Evolutionary conservation across 2,797 vertebrate genomes (phyloP).

Genomic region (Neostethus bicornis): DNA sequence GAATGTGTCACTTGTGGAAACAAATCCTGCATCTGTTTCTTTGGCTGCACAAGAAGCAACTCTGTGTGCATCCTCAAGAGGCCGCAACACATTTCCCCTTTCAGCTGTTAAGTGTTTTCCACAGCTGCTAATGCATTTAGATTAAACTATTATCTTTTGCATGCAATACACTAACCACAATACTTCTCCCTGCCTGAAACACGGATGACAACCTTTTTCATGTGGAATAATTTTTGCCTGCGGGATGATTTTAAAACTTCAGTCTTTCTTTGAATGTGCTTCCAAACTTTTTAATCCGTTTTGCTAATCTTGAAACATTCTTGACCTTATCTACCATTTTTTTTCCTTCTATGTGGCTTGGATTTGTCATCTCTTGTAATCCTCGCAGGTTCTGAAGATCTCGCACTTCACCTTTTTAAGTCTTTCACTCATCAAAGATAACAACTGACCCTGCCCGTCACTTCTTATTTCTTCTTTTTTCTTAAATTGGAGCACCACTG

Average conservation of each 20-base stretch:
- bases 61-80: conserved; percentile 26
- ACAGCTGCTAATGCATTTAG: conserved; percentile 30
- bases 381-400: conserved; percentile 37
- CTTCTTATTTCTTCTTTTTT: conserved; percentile 8
- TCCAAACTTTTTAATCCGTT: conserved; percentile 26
- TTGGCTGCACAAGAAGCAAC: conserved; percentile 16
- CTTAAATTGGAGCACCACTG: conserved; percentile 50
- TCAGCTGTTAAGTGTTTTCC: conserved; percentile 26
- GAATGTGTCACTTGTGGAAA: conserved; percentile 18
- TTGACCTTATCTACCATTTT: conserved; percentile 27
- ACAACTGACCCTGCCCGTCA: conserved; percentile 14
- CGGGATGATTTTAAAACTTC: conserved; percentile 12
- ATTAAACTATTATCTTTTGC: conserved; percentile 41
- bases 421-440: conserved; percentile 23
- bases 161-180: conserved; percentile 26
- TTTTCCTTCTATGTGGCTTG: conserved; percentile 32
- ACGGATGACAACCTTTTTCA: conserved; percentile 12
- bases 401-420: conserved; percentile 26
- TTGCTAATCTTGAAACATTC: conserved; percentile 33
- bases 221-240: conserved; percentile 18
- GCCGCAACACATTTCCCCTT: conserved; percentile 25
- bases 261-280: conserved; percentile 25
- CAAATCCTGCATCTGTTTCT: conserved; percentile 33
- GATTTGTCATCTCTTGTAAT: conserved; percentile 37
- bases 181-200: conserved; percentile 13